A percentile compares a stretch with the other conserved stretches of the same genome.
phyloP scores from a whole-genome alignment of 1,140 invertebrate genomes.

The Cotesia glomerata region DNA sequence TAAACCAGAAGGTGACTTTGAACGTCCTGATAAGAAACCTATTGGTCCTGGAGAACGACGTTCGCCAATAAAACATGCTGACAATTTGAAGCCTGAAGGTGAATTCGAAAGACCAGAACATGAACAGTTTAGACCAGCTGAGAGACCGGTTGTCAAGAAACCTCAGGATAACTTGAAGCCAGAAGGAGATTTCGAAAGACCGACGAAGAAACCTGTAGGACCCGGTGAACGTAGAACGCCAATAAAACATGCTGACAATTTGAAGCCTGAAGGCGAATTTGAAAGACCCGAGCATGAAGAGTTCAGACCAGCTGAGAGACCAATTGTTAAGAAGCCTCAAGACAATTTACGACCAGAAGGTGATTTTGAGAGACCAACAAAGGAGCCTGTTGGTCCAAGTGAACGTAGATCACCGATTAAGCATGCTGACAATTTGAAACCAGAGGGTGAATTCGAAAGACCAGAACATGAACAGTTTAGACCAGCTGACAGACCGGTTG shows the following conservation, averaged over 20 bases:
- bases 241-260: conserved; percentile 61
- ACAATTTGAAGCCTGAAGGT: conserved; percentile 55
- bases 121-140: conserved; percentile 50
- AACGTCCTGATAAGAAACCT: conserved; percentile 57
- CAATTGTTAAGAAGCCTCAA: conserved; percentile 59
- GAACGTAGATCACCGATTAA: conserved; percentile 53
- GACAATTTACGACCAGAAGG: conserved; percentile 69
- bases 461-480: conserved; percentile 60
- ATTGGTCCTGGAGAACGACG: conserved; percentile 65
- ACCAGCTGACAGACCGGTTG: conserved; percentile 65
- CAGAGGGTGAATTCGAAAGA: conserved; percentile 68
- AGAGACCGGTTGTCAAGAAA: conserved; percentile 54
- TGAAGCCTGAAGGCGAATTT: conserved; percentile 65
- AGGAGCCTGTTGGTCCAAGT: no score
- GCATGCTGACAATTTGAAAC: conserved; percentile 64
- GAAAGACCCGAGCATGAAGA: conserved; percentile 36
- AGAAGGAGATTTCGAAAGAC: conserved; percentile 67
- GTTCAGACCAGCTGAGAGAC: conserved; percentile 33
- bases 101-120: conserved; percentile 36
- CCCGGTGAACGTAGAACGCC: conserved; percentile 46
- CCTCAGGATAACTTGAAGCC: conserved; percentile 63
- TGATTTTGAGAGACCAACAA: conserved; percentile 52
- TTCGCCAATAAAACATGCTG: conserved; percentile 57
- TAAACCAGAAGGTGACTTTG: conserved; percentile 65
- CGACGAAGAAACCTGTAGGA: conserved; percentile 33